A percentile compares a stretch with the other conserved stretches of the same genome.
phyloP scores from a whole-genome alignment of 2,888 invertebrate species.

The Geophilus truncorum region DNA sequence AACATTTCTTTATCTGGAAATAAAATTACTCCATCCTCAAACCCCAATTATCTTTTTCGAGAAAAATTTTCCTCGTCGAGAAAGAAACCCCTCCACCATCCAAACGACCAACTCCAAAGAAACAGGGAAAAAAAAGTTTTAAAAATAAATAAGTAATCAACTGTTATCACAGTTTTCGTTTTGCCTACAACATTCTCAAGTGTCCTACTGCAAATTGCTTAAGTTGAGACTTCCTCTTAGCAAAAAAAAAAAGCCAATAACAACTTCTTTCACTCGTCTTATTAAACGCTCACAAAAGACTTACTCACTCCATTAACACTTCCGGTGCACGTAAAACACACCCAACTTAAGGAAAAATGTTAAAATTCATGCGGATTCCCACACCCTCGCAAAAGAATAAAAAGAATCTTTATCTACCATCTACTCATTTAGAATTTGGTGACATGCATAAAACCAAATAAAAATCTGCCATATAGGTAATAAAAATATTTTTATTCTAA shows the following conservation, averaged over 20 bases:
- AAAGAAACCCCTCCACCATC: background rate
- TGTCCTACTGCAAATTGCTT: constrained; percentile 13
- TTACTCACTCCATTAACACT: constrained; percentile 10
- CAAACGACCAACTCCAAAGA: too few relatives aligned
- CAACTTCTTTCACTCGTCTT: constrained; percentile 8
- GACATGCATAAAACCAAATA: background rate
- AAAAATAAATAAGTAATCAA: constrained; percentile 25
- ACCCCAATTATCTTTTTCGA: background rate
- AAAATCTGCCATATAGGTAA: background rate
- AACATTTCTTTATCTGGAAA: constrained; percentile 12
- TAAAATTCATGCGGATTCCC: background rate
- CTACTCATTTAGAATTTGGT: background rate
- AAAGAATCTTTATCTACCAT: background rate
- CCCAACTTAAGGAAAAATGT: background rate
- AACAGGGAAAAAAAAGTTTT: background rate
- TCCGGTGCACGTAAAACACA: background rate
- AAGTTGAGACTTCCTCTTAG: constrained; percentile 17
- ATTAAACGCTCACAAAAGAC: constrained; percentile 5
- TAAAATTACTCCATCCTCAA: constrained; percentile 1
- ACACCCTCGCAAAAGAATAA: background rate
- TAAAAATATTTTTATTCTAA: background rate
- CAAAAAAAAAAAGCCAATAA: background rate
- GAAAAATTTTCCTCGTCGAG: background rate
- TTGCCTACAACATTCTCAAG: constrained; percentile 27
- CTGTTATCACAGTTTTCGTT: constrained; percentile 10